A percentile compares a stretch with the other conserved stretches of the same genome.
These are phyloP conservation scores for Eriocheir sinensis DNA, from an alignment of 1,140 invertebrate species.

Conservation along the genomic window DNA sequence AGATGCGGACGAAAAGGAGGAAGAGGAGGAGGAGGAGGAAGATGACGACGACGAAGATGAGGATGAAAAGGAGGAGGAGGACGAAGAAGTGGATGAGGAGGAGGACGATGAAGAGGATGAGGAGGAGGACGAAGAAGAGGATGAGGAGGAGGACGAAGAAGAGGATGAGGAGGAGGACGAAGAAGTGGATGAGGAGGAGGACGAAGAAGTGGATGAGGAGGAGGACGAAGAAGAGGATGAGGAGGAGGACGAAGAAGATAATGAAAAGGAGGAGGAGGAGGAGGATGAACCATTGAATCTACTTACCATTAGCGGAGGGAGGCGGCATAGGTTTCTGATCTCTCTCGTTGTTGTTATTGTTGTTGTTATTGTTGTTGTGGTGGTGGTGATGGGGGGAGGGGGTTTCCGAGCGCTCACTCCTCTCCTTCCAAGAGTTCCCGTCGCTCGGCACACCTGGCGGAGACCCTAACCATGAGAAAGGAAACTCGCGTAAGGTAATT, in stretches of 20 bases:
- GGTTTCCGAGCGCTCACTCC: constrained; percentile 80
- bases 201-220: neutral
- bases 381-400: constrained; percentile 66
- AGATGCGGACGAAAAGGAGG: neutral
- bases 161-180: neutral
- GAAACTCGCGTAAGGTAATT: no score
- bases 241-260: neutral
- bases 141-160: neutral
- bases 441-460: constrained; percentile 53
- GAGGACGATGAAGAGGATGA: neutral
- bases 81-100: neutral
- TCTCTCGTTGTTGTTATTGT: constrained; percentile 77
- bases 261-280: neutral
- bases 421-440: constrained; percentile 73
- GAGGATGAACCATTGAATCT: neutral
- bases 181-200: neutral
- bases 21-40: neutral
- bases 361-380: constrained; percentile 78
- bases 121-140: neutral
- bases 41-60: neutral
- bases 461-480: constrained; percentile 31
- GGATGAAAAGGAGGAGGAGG: neutral
- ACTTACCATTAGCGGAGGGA: constrained; percentile 75
- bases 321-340: constrained; percentile 73
- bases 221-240: neutral